Base-by-base conservation (phyloP, 2,797 vertebrate species). In the Rhinogobio ventralis region DNA sequence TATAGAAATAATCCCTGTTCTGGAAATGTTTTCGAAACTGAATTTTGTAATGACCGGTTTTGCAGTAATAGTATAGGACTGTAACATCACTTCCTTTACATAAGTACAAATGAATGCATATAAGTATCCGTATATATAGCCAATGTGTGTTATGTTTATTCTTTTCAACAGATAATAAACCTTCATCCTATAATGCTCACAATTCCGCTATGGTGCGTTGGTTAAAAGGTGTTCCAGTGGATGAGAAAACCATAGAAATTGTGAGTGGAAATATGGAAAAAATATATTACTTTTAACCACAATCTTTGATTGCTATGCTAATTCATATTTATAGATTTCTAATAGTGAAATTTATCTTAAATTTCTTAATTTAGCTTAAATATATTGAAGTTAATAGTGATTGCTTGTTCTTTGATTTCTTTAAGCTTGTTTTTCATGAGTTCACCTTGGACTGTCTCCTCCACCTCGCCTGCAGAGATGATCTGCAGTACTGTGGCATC, bases 381-480 rank as follows among this genome's bases (percentile, higher is more conserved):
- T 60, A 64, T 72, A 36, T 25, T 60, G 8, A 73, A 73, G 42
- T 55, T 85, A 10, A 68, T 51, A 62, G 25, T 78, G n/a, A 78
- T 66, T 39, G 2, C 11, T 14, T 88, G 66, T 89, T 57, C 19
- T 42, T 51, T 82, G 19, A 79, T 25, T 82, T 60, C 77, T 85
- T 88, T 1, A 85, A 98, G 97, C 86, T 98, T 83, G 72, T 96
- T 72, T 87, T 85, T 74, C 96, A 97, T 1, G 89, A 92, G 68
- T 98, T 97, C 94, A 96, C 95, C 71, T 93, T 97, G 90, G 94
- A 93, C 33, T 90, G 91, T 88, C 93, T 98, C 82, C 92, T 97
- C 82, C 83, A 82, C 85, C 89, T 92, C 68, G 95, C 95, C 88
- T 95, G 94, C 79, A 93, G 91, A 81, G 96, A 98, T 0, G 97